phyloP scores from a whole-genome alignment of 30 jellyfish, hydroid and myxozoan species.

The Nemopilema nomurai region DNA sequence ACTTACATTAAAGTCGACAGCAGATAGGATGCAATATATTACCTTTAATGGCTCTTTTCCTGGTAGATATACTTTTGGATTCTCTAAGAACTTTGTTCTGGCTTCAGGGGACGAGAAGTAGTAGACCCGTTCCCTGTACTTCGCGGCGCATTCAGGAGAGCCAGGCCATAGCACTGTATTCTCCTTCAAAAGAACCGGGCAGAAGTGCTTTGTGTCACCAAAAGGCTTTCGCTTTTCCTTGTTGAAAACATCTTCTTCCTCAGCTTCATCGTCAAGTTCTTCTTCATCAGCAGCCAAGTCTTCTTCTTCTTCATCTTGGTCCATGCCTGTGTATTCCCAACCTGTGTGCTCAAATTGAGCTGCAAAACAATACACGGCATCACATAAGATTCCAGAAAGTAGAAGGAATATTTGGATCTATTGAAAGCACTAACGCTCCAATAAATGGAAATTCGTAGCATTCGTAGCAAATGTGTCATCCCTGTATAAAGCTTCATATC shows the following conservation, averaged over 20 bases:
- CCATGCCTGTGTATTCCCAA: slow-evolving; percentile 98
- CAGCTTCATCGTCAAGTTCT: slow-evolving; percentile 73
- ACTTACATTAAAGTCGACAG: too few species aligned
- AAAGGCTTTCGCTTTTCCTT: slow-evolving; percentile 83
- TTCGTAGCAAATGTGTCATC: too few species aligned
- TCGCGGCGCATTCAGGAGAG: slow-evolving; percentile 89
- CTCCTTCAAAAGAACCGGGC: slow-evolving; percentile 91
- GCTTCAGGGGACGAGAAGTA: slow-evolving; percentile 87
- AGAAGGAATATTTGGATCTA: too few species aligned
- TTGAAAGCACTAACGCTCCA: too few species aligned
- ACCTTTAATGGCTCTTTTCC: slow-evolving; percentile 85
- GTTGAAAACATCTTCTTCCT: slow-evolving; percentile 64
- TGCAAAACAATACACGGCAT: too few species aligned
- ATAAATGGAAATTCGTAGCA: too few species aligned
- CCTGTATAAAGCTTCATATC: too few species aligned
- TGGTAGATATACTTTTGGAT: slow-evolving; percentile 79
- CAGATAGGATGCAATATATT: not conserved
- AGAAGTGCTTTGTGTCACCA: slow-evolving; percentile 90
- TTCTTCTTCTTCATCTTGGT: slow-evolving; percentile 98
- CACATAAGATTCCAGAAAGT: too few species aligned
- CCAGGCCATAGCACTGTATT: slow-evolving; percentile 95
- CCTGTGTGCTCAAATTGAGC: slow-evolving; percentile 79
- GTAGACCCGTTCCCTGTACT: slow-evolving; percentile 86
- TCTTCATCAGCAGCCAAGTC: slow-evolving; percentile 81
- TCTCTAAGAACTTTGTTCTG: slow-evolving; percentile 70